phyloP scores from a whole-genome alignment of 2,113 vertebrate genomes.

The human region DNA sequence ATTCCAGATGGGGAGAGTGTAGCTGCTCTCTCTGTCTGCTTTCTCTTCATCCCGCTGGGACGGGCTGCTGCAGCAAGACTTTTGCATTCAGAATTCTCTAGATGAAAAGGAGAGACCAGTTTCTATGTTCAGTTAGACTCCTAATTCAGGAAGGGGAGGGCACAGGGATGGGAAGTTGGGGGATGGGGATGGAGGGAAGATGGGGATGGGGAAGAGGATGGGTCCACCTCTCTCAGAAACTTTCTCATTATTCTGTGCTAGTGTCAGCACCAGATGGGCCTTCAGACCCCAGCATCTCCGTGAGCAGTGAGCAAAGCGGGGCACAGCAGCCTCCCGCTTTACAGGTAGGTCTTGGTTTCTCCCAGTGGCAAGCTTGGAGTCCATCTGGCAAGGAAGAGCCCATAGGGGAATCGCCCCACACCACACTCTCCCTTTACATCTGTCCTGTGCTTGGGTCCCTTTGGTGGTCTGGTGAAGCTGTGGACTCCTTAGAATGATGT shows the following conservation, averaged over 20 bases:
- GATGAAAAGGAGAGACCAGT: neutral
- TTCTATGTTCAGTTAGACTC: neutral
- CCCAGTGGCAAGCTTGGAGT: neutral
- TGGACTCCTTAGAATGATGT: neutral
- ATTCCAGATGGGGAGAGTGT: rapidly evolving
- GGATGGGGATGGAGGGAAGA: no score
- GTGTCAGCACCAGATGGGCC: no score
- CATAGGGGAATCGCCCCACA: neutral
- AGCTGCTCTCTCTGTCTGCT: neutral
- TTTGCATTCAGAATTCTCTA: neutral
- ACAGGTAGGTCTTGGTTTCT: neutral
- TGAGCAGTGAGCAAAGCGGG: neutral
- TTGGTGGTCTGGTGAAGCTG: neutral
- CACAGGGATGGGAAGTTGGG: neutral
- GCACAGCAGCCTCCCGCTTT: rapidly evolving
- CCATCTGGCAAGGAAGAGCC: neutral
- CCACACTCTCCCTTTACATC: neutral
- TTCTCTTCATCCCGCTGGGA: no score
- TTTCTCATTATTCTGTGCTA: no score
- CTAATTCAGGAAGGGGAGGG: neutral
- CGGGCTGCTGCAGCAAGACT: neutral
- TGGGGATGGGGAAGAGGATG: no score
- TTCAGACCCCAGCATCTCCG: no score
- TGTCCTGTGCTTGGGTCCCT: neutral
- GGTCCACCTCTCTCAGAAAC: neutral